Conservation (phyloP, 2,888 invertebrate species). For the Chloroclysta siterata region DNA sequence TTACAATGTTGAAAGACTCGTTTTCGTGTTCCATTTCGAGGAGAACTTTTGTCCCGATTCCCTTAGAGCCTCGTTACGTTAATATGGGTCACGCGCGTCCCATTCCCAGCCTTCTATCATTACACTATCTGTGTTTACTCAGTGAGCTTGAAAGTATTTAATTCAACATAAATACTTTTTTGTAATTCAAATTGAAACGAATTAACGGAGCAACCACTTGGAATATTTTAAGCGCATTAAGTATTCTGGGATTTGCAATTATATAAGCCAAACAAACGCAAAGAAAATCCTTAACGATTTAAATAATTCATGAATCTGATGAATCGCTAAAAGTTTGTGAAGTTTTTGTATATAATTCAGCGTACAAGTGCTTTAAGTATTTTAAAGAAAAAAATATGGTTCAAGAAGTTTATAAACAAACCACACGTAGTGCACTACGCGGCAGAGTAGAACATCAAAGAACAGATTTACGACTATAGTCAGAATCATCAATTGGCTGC, state of each 20-base stretch:
- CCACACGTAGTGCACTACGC: neutral
- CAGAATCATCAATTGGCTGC: slow-evolving; percentile 44
- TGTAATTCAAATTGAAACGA: slow-evolving; percentile 29
- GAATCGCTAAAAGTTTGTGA: slow-evolving; percentile 24
- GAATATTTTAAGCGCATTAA: slow-evolving; percentile 34
- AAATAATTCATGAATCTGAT: slow-evolving; percentile 37
- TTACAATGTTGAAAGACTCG: neutral
- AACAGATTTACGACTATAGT: slow-evolving; percentile 54
- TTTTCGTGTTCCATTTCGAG: slow-evolving; percentile 34
- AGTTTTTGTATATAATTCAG: slow-evolving; percentile 7
- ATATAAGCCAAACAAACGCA: slow-evolving; percentile 29
- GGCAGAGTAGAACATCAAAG: slow-evolving; percentile 54
- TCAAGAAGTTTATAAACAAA: slow-evolving; percentile 16
- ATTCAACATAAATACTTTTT: slow-evolving; percentile 7
- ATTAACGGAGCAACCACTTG: slow-evolving; percentile 26
- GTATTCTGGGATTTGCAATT: slow-evolving; percentile 31
- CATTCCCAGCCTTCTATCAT: slow-evolving; percentile 33
- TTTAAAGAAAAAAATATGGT: neutral
- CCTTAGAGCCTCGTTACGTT: slow-evolving; percentile 43
- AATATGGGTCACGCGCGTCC: slow-evolving; percentile 57
- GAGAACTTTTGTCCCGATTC: slow-evolving; percentile 46
- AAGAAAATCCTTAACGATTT: slow-evolving; percentile 33
- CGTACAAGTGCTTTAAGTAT: slow-evolving; percentile 8
- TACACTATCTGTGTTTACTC: slow-evolving; percentile 31
- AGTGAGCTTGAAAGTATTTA: neutral